Evolutionary conservation across 2,797 vertebrate genomes (phyloP).

Genomic region (Lindbergichthys nudifrons): DNA sequence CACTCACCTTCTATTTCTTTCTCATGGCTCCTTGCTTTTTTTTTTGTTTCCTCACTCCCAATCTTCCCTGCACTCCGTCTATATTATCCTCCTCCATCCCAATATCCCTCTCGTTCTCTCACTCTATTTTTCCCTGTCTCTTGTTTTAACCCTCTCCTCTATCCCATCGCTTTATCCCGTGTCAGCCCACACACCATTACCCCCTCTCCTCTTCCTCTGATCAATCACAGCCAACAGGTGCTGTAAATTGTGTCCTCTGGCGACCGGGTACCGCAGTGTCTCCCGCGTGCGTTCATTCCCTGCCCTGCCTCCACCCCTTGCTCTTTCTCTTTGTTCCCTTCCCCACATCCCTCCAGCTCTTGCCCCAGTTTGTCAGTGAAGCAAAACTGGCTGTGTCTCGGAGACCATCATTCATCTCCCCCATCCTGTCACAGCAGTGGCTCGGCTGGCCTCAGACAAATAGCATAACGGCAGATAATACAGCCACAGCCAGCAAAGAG

Average conservation of each 20-base stretch:
- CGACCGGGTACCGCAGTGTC: slow-evolving; percentile 30
- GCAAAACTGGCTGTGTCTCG: slow-evolving; percentile 79
- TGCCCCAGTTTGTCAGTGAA: slow-evolving; percentile 86
- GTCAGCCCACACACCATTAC: slow-evolving; percentile 69
- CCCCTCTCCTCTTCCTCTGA: slow-evolving; percentile 65
- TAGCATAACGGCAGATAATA: slow-evolving; percentile 80
- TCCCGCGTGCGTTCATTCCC: slow-evolving; percentile 25
- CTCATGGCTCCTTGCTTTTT: slow-evolving; percentile 27
- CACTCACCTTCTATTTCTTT: slow-evolving; percentile 29
- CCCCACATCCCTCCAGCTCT: slow-evolving; percentile 68
- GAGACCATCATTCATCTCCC: slow-evolving; percentile 77
- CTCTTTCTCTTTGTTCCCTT: slow-evolving; percentile 34
- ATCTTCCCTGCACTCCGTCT: slow-evolving; percentile 54
- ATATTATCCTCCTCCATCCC: slow-evolving; percentile 61
- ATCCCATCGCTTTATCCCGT: slow-evolving; percentile 58
- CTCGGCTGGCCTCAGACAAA: slow-evolving; percentile 77
- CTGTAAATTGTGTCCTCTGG: slow-evolving; percentile 72
- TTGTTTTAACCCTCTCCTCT: slow-evolving; percentile 63
- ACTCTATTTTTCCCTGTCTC: slow-evolving; percentile 46
- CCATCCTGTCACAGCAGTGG: slow-evolving; percentile 57
- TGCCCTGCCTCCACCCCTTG: slow-evolving; percentile 31
- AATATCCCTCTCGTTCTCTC: slow-evolving; percentile 43
- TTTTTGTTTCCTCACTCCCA: slow-evolving; percentile 33
- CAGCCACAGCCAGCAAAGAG: slow-evolving; percentile 73
- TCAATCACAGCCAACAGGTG: slow-evolving; percentile 80